Conservation (phyloP, 1,140 invertebrate genomes). For the Octopus bimaculoides region DNA sequence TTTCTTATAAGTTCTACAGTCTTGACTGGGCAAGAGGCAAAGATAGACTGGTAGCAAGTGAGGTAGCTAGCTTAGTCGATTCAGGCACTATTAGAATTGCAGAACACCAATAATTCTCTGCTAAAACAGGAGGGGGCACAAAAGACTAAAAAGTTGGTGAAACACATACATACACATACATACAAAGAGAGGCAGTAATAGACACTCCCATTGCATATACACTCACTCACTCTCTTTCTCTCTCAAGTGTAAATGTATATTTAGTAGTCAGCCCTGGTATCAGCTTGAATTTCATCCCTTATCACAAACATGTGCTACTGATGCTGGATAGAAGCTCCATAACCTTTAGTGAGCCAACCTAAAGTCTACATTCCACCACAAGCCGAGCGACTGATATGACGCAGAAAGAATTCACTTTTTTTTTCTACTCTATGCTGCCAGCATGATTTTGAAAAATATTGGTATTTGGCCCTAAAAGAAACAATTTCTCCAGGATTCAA, state of each 20-base stretch:
- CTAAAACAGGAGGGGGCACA: neutral
- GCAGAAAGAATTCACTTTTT: no score
- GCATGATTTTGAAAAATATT: no score
- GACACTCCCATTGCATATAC: slow-evolving; percentile 4
- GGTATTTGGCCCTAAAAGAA: no score
- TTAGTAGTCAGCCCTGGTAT: neutral
- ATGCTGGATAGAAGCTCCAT: neutral
- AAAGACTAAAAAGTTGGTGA: no score
- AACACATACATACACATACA: neutral
- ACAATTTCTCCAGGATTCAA: no score
- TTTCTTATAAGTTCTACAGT: neutral
- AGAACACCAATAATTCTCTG: neutral
- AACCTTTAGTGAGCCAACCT: neutral
- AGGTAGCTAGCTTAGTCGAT: neutral
- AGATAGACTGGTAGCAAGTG: neutral
- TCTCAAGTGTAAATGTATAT: neutral
- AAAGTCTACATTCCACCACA: neutral
- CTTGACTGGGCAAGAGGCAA: slow-evolving; percentile 2
- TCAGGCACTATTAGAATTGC: neutral
- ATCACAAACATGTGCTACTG: neutral
- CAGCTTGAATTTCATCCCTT: slow-evolving; percentile 5
- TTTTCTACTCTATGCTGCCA: no score
- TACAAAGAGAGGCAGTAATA: neutral
- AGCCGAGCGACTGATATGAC: no score
- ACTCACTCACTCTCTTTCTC: neutral